phyloP scores from a whole-genome alignment of 2,113 vertebrate genomes.

The Cichladusa arquata region DNA sequence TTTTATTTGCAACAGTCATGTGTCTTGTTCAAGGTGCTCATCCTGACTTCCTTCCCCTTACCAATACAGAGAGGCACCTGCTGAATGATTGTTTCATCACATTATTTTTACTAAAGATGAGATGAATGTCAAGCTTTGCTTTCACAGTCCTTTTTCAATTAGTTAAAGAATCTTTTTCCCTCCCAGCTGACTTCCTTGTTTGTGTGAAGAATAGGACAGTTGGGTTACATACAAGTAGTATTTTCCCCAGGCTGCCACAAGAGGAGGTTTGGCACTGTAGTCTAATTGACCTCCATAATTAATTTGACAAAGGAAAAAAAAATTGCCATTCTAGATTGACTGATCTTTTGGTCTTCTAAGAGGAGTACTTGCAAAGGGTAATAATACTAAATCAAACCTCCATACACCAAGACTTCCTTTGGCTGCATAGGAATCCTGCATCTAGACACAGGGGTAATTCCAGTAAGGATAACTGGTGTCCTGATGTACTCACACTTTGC shows the following conservation, averaged over 20 bases:
- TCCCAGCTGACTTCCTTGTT: neutral
- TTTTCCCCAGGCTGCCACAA: neutral
- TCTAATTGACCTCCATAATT: neutral
- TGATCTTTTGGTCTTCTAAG: neutral
- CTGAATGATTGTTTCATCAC: neutral
- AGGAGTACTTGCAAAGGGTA: neutral
- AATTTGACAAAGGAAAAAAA: neutral
- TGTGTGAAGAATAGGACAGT: neutral
- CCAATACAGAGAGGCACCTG: neutral
- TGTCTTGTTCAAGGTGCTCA: neutral
- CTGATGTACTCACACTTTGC: neutral
- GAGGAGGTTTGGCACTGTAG: neutral
- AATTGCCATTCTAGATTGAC: neutral
- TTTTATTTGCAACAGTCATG: neutral
- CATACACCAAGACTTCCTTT: neutral
- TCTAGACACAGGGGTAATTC: neutral
- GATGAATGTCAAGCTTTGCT: neutral
- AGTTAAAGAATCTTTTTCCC: accelerated
- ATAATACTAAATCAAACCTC: neutral
- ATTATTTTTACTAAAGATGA: neutral
- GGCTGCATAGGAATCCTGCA: neutral
- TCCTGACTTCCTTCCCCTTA: neutral
- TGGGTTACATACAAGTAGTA: neutral
- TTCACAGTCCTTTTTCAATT: neutral
- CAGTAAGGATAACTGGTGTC: neutral